A percentile compares a stretch with the other conserved stretches of the same genome.
Conservation (phyloP, 2,797 vertebrate genomes). For the Cossypha dichroa region DNA sequence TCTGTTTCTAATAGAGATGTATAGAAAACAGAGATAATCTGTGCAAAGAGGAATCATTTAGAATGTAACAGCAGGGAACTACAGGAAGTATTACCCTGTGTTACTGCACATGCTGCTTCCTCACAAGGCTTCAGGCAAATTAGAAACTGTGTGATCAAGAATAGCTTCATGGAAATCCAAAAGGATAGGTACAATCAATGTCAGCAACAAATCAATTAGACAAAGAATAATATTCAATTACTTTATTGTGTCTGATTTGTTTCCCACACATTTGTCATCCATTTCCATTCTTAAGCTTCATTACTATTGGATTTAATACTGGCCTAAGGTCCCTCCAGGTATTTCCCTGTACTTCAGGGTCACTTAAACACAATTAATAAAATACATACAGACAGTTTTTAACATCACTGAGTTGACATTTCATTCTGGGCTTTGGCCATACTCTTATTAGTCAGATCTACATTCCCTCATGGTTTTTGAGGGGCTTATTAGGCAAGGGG, state of each 20-base stretch:
- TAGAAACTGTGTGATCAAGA: background rate
- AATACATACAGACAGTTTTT: background rate
- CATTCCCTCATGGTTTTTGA: background rate
- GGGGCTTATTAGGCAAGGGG: background rate
- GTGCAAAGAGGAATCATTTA: background rate
- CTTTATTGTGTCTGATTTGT: conserved; percentile 19
- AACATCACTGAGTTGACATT: background rate
- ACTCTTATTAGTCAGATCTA: background rate
- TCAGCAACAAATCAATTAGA: conserved; percentile 1
- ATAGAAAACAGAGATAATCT: background rate
- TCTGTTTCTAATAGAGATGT: background rate
- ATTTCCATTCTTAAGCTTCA: background rate
- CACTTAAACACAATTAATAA: background rate
- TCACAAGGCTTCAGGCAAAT: background rate
- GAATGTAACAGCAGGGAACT: background rate
- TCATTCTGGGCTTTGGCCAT: background rate
- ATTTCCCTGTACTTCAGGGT: background rate
- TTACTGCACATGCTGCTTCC: background rate
- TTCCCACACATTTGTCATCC: background rate
- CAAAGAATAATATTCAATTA: background rate
- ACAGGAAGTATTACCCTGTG: background rate
- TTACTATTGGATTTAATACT: background rate
- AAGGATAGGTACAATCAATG: background rate
- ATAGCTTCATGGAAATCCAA: background rate
- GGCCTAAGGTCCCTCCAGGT: background rate